A percentile compares a stretch with the other conserved stretches of the same genome.
Conservation (phyloP, 2,797 vertebrate genomes). For the Cryptoblepharus egeriae region DNA sequence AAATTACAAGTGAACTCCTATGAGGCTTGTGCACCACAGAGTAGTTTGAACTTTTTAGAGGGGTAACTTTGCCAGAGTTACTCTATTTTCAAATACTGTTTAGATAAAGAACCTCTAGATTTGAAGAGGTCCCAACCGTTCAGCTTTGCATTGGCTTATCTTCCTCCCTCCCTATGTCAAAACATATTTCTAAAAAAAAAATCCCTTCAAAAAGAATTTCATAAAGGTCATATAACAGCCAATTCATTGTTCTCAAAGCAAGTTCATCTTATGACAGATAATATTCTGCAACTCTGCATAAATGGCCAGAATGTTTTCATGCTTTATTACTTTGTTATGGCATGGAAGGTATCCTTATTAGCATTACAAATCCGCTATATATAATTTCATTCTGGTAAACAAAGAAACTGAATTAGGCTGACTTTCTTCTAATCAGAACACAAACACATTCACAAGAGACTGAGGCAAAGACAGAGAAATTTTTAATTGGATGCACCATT, state of each 20-base stretch:
- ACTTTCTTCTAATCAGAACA: neutral
- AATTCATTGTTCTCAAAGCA: slow-evolving; percentile 31
- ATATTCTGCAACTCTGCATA: neutral
- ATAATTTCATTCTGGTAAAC: neutral
- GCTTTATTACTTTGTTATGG: slow-evolving; percentile 14
- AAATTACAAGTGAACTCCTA: neutral
- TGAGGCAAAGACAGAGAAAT: neutral
- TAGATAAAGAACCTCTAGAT: slow-evolving; percentile 22
- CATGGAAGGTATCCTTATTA: neutral
- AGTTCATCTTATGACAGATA: slow-evolving; percentile 34
- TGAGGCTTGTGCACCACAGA: neutral
- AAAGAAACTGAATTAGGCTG: neutral
- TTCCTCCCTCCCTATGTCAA: slow-evolving; percentile 31
- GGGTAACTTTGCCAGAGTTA: slow-evolving; percentile 39
- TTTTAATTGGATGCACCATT: neutral
- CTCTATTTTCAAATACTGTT: slow-evolving; percentile 5
- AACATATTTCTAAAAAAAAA: neutral
- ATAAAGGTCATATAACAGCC: neutral
- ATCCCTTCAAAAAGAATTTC: neutral
- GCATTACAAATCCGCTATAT: neutral
- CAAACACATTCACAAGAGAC: neutral
- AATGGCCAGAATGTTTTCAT: accelerated
- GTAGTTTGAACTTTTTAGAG: slow-evolving; percentile 52
- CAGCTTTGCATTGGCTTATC: slow-evolving; percentile 35
- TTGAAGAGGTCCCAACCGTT: slow-evolving; percentile 36